Base-by-base conservation (phyloP, 2,888 invertebrate genomes). In the Ennomos fuscantarius region DNA sequence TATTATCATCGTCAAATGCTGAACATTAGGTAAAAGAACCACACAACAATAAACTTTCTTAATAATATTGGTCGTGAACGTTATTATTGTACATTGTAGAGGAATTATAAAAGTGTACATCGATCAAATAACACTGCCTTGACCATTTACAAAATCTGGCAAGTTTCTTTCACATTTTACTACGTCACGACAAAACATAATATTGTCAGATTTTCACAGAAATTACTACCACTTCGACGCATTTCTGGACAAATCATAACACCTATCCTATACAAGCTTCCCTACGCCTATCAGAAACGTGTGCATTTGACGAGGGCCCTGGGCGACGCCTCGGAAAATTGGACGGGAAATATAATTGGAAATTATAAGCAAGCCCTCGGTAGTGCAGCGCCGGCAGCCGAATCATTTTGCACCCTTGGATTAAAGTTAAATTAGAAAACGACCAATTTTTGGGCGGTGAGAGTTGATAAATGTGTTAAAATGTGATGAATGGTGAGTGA, bases 301-400 rank as follows among this genome's bases (percentile, higher is more conserved):
- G 67, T 92, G 91, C 88, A 80, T 79, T 89, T 91, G 92, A 92
- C 92, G 90, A 89, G 85, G 74, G 89, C 91, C 89, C 84, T 82
- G 82, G 81, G 91, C 92, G 92, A 90, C 91, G 90, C 88, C 87
- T 87, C 79, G 91, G 90, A 91, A 92, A 91, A 91, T 91, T 91
- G 91, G 82, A 89, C 85, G 88, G 89, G 89, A 90, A 91, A 89
- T 90, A 91, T 92, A 92, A 92, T 92, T 91, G 90, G 91, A 89
- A 91, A 92, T 92, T 92, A 91, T 91, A 87, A 89, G 84, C 87
- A 81, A 78, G 78, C 81, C 82, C 83, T 84, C 82, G 70, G 60
- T 73, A 67, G 63, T 68, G 62, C 59, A 64, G 60, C 51, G 56
- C 72, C 67, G 55, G 63, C 48, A 66, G 72, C 45, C 72, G 55